Evolutionary conservation across 2,888 invertebrate genomes (phyloP), one percentile per base, ranked within the genome.

Genomic region (Pheosia tremula): DNA sequence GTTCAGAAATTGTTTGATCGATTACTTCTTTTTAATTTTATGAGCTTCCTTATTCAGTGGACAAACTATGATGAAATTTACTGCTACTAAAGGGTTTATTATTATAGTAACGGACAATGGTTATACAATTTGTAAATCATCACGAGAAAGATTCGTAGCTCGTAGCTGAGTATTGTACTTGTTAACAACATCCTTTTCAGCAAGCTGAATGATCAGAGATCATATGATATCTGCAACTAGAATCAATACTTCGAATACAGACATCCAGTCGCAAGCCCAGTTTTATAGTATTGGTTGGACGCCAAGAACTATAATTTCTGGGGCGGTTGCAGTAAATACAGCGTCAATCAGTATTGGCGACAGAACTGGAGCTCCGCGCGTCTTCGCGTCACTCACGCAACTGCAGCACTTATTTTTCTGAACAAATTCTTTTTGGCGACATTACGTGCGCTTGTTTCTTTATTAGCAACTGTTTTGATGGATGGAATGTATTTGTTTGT

Each of bases 301-400:
- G 88, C 88, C 88, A 88, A 88, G 62, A 79, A 71, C 67, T 78
- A 76, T 88, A 85, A 88, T 87, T 87, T 83, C 69, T 69, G 74
- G 77, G 86, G 86, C 86, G 85, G 81, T 71, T 74, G 70, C 78
- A 77, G 72, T 67, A 69, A 76, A 80, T 78, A 69, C 66, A 63
- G 57, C 81, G 85, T 86, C 87, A 84, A 82, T 83, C 80, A 79
- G 66, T 64, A 74, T 64, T 43, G 63, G 63, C 69, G 68, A 72
- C 74, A 72, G 59, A 64, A 65, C 62, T 57, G 50, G 66, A 57
- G 61, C 66, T 64, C 63, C 57, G 62, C 64, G 67, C 73, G 68
- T 68, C 64, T 56, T 66, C 54, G 62, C 68, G 82, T 79, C 83
- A 77, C 65, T 82, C 77, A 71, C 52, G 63, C 64, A 61, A 59